Percentiles rank a stretch among this genome's conserved stretches.
These are phyloP conservation scores for Platycheirus albimanus DNA, from an alignment of 2,888 invertebrate species.

Conservation along the genomic window DNA sequence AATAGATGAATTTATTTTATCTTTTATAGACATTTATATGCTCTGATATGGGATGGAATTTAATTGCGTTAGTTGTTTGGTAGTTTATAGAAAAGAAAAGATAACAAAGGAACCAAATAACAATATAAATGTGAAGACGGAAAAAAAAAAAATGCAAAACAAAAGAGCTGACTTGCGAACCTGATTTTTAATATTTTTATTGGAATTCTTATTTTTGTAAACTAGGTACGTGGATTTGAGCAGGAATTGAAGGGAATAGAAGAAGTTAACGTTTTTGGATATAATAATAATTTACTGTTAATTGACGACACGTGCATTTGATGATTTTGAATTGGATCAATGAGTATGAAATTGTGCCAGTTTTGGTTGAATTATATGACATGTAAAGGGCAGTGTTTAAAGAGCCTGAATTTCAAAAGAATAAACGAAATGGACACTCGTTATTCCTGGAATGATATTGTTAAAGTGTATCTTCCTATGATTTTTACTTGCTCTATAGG, in stretches of 20 bases:
- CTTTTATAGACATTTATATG: slow-evolving; percentile 50
- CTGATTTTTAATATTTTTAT: slow-evolving; percentile 38
- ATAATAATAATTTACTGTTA: not conserved
- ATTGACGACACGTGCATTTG: not conserved
- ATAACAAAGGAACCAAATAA: slow-evolving; percentile 9
- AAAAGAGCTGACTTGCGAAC: slow-evolving; percentile 65
- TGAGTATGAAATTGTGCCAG: no score
- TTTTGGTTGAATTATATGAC: no score
- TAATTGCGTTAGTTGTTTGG: slow-evolving; percentile 63
- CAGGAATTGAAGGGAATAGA: not conserved
- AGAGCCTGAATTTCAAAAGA: no score
- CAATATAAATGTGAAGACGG: not conserved
- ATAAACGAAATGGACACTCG: no score
- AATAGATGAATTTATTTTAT: slow-evolving; percentile 33
- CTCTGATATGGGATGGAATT: slow-evolving; percentile 65
- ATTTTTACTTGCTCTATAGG: no score
- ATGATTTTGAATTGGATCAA: not conserved
- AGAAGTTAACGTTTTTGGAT: no score
- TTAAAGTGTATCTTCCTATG: no score
- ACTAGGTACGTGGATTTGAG: not conserved
- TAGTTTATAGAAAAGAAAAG: slow-evolving; percentile 4
- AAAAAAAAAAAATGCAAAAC: slow-evolving; percentile 37
- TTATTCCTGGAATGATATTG: no score
- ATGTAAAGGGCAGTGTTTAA: no score
- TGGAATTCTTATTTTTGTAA: slow-evolving; percentile 41